Conservation (phyloP, 2,113 vertebrate species). For the Tachuris rubrigastra region DNA sequence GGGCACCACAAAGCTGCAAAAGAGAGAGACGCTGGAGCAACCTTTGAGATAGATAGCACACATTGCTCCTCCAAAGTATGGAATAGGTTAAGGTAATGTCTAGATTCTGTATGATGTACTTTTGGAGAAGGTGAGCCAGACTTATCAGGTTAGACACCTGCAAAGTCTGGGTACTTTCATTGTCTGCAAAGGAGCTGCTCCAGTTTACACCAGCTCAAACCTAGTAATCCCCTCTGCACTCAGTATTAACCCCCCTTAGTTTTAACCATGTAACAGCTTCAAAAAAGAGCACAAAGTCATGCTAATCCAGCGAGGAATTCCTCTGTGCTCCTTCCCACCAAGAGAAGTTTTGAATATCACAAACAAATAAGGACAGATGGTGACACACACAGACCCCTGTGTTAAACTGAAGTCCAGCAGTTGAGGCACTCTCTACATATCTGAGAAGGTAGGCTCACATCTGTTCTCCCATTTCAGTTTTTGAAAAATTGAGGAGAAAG, state of each 20-base stretch:
- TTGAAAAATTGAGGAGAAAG: background rate
- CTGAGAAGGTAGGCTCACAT: background rate
- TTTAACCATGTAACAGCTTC: background rate
- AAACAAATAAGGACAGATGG: background rate
- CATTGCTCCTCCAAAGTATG: background rate
- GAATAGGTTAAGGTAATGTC: background rate
- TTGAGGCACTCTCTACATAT: background rate
- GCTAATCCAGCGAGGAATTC: slow-evolving; percentile 6
- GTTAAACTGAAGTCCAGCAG: background rate
- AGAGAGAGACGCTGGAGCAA: background rate
- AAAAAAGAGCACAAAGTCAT: background rate
- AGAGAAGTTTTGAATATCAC: background rate
- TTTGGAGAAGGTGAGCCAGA: background rate
- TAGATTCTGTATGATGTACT: background rate
- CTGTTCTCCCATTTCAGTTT: background rate
- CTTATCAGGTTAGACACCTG: background rate
- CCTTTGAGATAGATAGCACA: background rate
- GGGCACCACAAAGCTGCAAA: background rate
- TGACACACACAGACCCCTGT: background rate
- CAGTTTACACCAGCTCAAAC: background rate
- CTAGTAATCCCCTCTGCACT: background rate
- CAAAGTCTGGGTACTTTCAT: background rate
- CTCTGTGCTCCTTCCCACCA: background rate
- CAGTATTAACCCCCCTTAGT: background rate
- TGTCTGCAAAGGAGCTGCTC: background rate